phyloP scores from a whole-genome alignment of 2,888 invertebrate species.

The Agrypnus murinus region DNA sequence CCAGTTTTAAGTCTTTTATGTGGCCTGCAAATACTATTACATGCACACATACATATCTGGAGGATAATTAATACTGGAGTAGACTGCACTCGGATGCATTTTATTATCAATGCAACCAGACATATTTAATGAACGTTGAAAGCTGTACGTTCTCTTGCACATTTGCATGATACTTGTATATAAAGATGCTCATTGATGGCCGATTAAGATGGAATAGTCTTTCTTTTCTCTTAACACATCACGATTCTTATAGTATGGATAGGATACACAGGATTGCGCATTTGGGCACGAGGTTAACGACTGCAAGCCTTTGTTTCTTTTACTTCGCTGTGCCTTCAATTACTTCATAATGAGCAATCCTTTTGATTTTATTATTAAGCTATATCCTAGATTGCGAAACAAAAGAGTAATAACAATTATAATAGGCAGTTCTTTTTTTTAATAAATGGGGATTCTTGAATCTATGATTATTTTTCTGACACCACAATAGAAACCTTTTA shows the following conservation, averaged over 20 bases:
- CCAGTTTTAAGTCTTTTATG: not conserved
- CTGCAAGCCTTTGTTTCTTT: conserved; percentile 30
- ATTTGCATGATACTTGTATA: conserved; percentile 22
- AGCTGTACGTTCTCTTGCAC: conserved; percentile 24
- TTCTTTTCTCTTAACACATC: conserved; percentile 22
- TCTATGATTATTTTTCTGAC: too few relatives aligned
- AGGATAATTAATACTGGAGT: conserved; percentile 21
- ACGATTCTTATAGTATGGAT: conserved; percentile 15
- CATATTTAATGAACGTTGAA: conserved; percentile 29
- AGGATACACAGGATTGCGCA: conserved; percentile 38
- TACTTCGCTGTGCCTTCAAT: conserved; percentile 7
- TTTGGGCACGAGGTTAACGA: conserved; percentile 41
- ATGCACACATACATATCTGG: too few relatives aligned
- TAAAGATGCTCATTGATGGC: conserved; percentile 27
- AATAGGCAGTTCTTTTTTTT: not conserved
- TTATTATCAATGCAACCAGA: conserved; percentile 27
- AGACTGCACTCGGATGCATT: conserved; percentile 15
- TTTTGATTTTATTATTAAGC: conserved; percentile 18
- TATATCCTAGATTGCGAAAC: conserved; percentile 6
- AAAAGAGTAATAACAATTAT: not conserved
- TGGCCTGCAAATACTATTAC: not conserved
- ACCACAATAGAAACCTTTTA: too few relatives aligned
- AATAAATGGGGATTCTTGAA: not conserved
- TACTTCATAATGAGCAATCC: conserved; percentile 22
- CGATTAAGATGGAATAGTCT: conserved; percentile 15